Evolutionary conservation across 2,888 invertebrate species (phyloP).

Genomic region (Smittia aterrima): DNA sequence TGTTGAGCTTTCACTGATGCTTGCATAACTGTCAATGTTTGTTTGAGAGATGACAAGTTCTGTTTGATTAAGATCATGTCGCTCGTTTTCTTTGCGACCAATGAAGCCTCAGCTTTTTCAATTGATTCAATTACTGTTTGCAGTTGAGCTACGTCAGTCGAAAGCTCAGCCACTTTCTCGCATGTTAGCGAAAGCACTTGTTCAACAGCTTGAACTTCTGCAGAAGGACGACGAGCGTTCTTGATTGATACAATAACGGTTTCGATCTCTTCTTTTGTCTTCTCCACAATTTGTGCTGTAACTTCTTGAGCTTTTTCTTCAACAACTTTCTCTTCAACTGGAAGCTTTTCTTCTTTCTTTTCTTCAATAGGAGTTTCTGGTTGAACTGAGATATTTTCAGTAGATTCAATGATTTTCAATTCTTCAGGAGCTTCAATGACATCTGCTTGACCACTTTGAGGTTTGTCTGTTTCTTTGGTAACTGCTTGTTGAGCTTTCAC

Average conservation of each 20-base stretch:
- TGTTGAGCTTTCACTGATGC: background rate
- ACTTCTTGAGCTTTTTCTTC: slow-evolving; percentile 10
- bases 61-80: slow-evolving; percentile 24
- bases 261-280: background rate
- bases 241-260: background rate
- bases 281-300: too few species aligned
- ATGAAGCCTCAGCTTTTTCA: slow-evolving; percentile 28
- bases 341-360: slow-evolving; percentile 47
- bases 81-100: slow-evolving; percentile 33
- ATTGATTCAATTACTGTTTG: slow-evolving; percentile 29
- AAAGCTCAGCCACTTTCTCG: slow-evolving; percentile 39
- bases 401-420: slow-evolving; percentile 47
- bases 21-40: background rate
- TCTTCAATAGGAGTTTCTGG: too few species aligned
- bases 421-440: slow-evolving; percentile 45
- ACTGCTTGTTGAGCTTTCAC: background rate
- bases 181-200: slow-evolving; percentile 38
- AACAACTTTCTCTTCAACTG: slow-evolving; percentile 46
- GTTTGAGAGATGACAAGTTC: slow-evolving; percentile 28
- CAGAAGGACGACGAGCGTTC: slow-evolving; percentile 2
- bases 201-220: slow-evolving; percentile 33
- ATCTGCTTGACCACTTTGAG: slow-evolving; percentile 46
- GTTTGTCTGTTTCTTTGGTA: slow-evolving; percentile 46
- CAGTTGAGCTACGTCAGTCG: slow-evolving; percentile 30
- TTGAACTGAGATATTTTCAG: slow-evolving; percentile 48